Evolutionary conservation across 2,797 vertebrate genomes (phyloP).

Genomic region (Delichon dasypus): DNA sequence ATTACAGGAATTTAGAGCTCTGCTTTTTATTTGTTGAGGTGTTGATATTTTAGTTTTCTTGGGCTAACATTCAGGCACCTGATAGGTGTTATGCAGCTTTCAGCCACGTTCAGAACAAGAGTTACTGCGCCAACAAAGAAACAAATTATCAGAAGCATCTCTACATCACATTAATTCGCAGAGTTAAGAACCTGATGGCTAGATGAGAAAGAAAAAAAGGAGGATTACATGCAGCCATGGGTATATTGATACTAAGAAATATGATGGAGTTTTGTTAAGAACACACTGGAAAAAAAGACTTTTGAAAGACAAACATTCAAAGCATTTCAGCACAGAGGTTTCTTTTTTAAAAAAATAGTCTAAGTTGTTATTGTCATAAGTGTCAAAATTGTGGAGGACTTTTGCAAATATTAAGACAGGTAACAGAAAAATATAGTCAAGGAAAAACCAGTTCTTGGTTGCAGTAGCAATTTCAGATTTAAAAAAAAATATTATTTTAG

Average conservation of each 20-base stretch:
- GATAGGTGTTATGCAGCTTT: background rate
- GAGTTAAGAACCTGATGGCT: background rate
- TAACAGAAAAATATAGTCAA: too few relatives aligned
- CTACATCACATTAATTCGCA: background rate
- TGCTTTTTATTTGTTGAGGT: background rate
- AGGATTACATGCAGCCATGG: background rate
- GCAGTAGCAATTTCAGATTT: background rate
- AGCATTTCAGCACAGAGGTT: background rate
- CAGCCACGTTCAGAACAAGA: background rate
- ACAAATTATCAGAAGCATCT: background rate
- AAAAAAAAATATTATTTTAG: background rate
- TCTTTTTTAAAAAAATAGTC: fast-evolving
- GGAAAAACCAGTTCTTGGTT: background rate
- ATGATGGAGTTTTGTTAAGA: background rate
- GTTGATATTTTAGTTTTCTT: background rate
- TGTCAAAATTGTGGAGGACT: background rate
- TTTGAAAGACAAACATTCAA: background rate
- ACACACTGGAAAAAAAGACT: background rate
- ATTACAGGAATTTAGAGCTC: background rate
- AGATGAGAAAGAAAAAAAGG: background rate
- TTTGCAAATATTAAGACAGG: background rate
- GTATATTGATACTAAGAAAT: background rate
- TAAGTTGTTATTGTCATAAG: background rate
- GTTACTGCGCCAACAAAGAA: background rate
- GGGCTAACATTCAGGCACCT: background rate